phyloP scores from a whole-genome alignment of 2,797 vertebrate genomes.

The Enteromius trimaculatus region DNA sequence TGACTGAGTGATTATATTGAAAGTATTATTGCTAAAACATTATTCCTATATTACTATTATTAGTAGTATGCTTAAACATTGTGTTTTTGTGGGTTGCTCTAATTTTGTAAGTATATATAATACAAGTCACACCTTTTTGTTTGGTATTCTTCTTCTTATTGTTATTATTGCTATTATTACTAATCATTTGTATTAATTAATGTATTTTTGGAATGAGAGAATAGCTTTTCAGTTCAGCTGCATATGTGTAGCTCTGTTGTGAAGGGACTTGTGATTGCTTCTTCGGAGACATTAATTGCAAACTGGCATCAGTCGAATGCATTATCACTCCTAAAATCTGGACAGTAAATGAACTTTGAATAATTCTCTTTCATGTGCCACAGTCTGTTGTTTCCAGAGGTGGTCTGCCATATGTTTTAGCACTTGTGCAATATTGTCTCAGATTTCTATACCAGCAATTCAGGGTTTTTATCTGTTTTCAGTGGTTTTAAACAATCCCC shows the following conservation, averaged over 20 bases:
- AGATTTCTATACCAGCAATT: neutral
- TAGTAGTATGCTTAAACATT: too few relatives aligned
- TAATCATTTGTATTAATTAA: neutral
- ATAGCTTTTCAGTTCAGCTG: constrained; percentile 8
- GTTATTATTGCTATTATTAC: neutral
- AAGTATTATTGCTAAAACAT: neutral
- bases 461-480: constrained; percentile 1
- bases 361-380: constrained; percentile 77
- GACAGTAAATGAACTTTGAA: constrained; percentile 77
- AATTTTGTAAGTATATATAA: neutral
- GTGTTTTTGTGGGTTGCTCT: neutral
- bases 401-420: constrained; percentile 38
- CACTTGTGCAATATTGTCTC: constrained; percentile 24
- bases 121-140: neutral
- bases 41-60: neutral
- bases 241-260: constrained; percentile 58
- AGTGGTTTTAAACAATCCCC: neutral
- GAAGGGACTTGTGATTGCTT: constrained; percentile 63
- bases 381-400: constrained; percentile 28
- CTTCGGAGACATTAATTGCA: constrained; percentile 66
- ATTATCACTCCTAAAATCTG: constrained; percentile 69
- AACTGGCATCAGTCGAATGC: constrained; percentile 68
- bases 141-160: neutral
- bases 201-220: neutral
- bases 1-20: neutral